Evolutionary conservation across 2,888 invertebrate genomes (phyloP).

Genomic region (Plagodis pulveraria): DNA sequence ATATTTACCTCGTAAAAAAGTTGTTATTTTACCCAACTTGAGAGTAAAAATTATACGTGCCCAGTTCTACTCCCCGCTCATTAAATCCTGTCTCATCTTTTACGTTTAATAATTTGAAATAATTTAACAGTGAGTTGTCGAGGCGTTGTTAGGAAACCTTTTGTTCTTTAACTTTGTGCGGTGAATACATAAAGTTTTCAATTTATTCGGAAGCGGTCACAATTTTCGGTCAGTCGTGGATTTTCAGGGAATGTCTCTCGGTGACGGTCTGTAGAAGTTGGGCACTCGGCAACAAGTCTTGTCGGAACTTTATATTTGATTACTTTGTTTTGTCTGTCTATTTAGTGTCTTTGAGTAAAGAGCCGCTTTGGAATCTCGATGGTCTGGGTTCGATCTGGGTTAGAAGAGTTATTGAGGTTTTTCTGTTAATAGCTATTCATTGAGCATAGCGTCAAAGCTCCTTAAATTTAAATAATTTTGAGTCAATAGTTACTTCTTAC

Average conservation of each 20-base stretch:
- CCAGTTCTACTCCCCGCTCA: constrained; percentile 8
- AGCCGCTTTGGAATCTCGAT: too few species aligned
- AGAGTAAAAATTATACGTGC: constrained; percentile 12
- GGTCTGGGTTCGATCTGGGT: too few species aligned
- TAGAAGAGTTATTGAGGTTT: too few species aligned
- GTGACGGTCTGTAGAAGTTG: constrained; percentile 10
- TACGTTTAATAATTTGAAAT: constrained; percentile 21
- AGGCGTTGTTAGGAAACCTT: constrained; percentile 21
- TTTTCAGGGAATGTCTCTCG: constrained; percentile 12
- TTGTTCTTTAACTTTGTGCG: constrained; percentile 32
- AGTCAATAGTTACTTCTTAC: too few species aligned
- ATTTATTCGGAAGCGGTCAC: constrained; percentile 14
- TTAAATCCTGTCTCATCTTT: constrained; percentile 10
- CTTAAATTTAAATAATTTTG: too few species aligned
- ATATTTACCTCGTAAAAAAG: constrained; percentile 1
- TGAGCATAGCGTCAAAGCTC: too few species aligned
- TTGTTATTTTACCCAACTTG: constrained; percentile 2
- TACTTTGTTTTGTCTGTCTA: too few species aligned
- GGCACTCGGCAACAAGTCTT: neutral
- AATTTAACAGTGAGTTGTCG: constrained; percentile 5
- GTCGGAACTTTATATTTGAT: neutral
- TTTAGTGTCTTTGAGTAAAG: too few species aligned
- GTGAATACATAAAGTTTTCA: constrained; percentile 23
- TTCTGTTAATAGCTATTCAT: too few species aligned
- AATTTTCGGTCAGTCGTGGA: constrained; percentile 14